Base-by-base conservation (phyloP, 35 echinoderm and acorn worm species). In the Patiria miniata region DNA sequence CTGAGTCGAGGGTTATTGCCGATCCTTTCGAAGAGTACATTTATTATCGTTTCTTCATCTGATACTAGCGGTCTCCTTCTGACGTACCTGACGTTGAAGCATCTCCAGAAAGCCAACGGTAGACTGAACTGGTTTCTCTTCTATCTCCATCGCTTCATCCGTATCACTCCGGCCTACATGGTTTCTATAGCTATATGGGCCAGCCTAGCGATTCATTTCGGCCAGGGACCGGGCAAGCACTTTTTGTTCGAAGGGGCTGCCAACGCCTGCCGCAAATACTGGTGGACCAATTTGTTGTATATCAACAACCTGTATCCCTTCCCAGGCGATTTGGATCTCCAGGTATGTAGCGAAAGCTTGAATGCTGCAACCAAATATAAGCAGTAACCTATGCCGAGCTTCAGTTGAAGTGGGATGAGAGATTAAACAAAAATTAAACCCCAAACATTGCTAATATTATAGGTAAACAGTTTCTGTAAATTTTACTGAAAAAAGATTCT, bases 251-350 rank as follows among this genome's bases (percentile, higher is more conserved):
- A 36, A 0, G 18, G 36, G 9, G 51, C 44, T 0, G 58, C 78
- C 10, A 12, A 30, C 21, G 0, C 58, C 4, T 97, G 95, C 76
- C 40, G n/a, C 37, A 68, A 97, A 4, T 91, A 91, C 19, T 97
- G 95, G 95, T 97, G 95, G 95, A 87, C 91, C 1, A 93, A 97
- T 60, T 59, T 97, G 17, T 23, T 97, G 40, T 97, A 94, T 60
- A 89, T 97, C 61, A 97, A 97, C 59, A 97, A 97, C 53, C 37
- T 97, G 23, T 84, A 86, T 9, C 95, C 95, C 16, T 89, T 77
- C 51, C 88, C 88, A 15, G 82, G 82, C 18, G 22, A 44, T 52
- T 26, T 82, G 21, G 47, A 2, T 1, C 2, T 18, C 42, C 80
- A 82, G 80, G 80, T 82, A 82, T 51, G 29, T n/a, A 30, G 40